phyloP scores from a whole-genome alignment of 2,888 invertebrate species.

The Antheraea assamensis region DNA sequence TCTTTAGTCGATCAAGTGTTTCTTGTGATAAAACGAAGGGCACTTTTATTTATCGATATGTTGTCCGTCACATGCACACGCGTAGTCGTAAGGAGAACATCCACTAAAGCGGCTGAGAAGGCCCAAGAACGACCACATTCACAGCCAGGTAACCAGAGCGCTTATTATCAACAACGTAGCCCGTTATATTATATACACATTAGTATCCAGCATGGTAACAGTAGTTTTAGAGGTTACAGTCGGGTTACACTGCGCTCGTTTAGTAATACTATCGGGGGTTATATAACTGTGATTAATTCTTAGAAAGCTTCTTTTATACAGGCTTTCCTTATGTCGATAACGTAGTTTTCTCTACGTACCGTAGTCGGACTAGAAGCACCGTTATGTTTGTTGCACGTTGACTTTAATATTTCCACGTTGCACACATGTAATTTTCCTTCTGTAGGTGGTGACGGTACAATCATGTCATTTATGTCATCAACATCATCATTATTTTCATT shows the following conservation, averaged over 20 bases:
- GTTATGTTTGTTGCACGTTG: conserved; percentile 65
- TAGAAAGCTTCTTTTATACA: conserved; percentile 6
- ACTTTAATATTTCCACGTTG: conserved; percentile 55
- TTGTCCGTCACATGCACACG: conserved; percentile 81
- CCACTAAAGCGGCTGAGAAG: conserved; percentile 83
- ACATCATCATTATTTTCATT: background rate
- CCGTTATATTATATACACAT: conserved; percentile 45
- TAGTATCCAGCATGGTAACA: conserved; percentile 64
- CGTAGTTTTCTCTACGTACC: conserved; percentile 1
- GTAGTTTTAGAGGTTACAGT: conserved; percentile 61
- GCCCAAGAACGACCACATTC: conserved; percentile 82
- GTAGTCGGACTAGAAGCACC: conserved; percentile 47
- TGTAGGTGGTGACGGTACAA: conserved; percentile 60
- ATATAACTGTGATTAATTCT: conserved; percentile 37
- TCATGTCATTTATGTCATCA: conserved; percentile 29
- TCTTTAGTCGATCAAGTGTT: conserved; percentile 54
- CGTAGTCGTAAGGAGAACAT: conserved; percentile 83
- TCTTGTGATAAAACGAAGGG: conserved; percentile 52
- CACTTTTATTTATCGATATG: conserved; percentile 75
- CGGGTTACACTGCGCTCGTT: conserved; percentile 70
- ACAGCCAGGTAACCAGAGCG: conserved; percentile 80
- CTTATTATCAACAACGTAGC: conserved; percentile 56
- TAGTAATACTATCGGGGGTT: conserved; percentile 41
- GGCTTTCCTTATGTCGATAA: conserved; percentile 18
- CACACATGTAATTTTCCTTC: conserved; percentile 51